Percentiles rank a stretch among this genome's conserved stretches.
These are phyloP conservation scores for Spialia ferax DNA, from an alignment of 2,888 invertebrate species.

Conservation along the genomic window DNA sequence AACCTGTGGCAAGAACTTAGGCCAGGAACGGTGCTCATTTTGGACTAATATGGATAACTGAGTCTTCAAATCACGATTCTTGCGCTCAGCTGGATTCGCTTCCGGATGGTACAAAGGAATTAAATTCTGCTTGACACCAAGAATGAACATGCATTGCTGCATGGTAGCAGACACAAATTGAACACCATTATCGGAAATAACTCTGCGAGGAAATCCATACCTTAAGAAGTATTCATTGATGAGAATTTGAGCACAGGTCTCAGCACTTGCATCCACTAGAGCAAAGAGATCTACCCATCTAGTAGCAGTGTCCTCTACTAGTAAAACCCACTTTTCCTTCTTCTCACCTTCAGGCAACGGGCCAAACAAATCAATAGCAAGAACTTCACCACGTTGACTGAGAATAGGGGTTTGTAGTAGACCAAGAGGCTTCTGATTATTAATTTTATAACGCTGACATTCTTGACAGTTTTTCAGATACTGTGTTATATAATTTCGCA, in stretches of 20 bases:
- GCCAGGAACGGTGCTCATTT: conserved; percentile 50
- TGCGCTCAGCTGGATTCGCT: conserved; percentile 57
- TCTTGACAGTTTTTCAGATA: conserved; percentile 6
- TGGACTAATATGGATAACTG: conserved; percentile 49
- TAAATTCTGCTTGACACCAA: conserved; percentile 45
- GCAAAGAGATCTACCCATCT: conserved; percentile 53
- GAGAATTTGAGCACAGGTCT: conserved; percentile 42
- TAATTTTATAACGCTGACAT: neutral
- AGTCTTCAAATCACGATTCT: conserved; percentile 54
- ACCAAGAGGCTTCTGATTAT: conserved; percentile 10
- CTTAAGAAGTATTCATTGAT: conserved; percentile 48
- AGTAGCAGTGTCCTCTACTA: conserved; percentile 36
- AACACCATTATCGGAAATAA: conserved; percentile 48
- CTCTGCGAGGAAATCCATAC: conserved; percentile 47
- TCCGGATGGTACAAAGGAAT: conserved; percentile 56
- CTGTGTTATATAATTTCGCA: conserved; percentile 7
- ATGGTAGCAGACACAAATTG: conserved; percentile 50
- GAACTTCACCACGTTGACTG: conserved; percentile 7
- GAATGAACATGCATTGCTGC: conserved; percentile 45
- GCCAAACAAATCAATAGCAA: conserved; percentile 14
- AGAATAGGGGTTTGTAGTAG: conserved; percentile 9
- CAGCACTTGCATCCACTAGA: conserved; percentile 45
- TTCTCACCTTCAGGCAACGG: conserved; percentile 11
- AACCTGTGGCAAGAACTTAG: conserved; percentile 42
- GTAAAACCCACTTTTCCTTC: conserved; percentile 10